Conservation (phyloP, 2,113 vertebrate genomes). For the Nesogale talazaci region DNA sequence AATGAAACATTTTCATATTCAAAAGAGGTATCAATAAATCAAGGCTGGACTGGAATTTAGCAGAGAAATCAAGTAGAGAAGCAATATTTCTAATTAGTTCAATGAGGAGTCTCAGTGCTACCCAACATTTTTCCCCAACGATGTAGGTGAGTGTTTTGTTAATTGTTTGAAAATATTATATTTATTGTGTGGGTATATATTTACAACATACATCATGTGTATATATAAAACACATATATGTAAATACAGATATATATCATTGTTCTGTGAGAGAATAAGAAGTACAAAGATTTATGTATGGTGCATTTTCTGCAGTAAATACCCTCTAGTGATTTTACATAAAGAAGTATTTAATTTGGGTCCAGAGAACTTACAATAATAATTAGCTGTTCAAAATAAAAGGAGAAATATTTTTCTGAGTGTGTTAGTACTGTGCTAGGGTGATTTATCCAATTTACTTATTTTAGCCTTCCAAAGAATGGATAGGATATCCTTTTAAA, state of each 20-base stretch:
- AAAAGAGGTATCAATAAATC: accelerated
- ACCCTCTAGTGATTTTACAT: conserved; percentile 36
- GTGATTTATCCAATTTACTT: neutral
- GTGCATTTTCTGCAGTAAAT: conserved; percentile 24
- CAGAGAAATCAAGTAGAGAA: neutral
- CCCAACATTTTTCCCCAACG: neutral
- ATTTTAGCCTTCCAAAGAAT: neutral
- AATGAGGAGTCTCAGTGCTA: neutral
- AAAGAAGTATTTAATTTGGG: conserved; percentile 47
- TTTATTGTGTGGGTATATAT: too few species aligned
- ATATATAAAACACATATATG: too few species aligned
- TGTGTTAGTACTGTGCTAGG: neutral
- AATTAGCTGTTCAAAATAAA: conserved; percentile 9
- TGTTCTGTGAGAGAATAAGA: neutral
- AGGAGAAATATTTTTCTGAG: neutral
- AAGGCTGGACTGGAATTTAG: neutral
- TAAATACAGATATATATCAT: neutral
- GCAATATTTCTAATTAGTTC: neutral
- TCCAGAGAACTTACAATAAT: conserved; percentile 20
- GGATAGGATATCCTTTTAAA: too few species aligned
- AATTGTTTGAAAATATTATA: neutral
- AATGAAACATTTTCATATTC: neutral
- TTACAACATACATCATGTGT: too few species aligned
- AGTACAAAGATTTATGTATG: neutral
- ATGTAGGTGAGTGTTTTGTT: neutral